Evolutionary conservation across 2,888 invertebrate genomes (phyloP).

Genomic region (Lasioglossum zephyrum): DNA sequence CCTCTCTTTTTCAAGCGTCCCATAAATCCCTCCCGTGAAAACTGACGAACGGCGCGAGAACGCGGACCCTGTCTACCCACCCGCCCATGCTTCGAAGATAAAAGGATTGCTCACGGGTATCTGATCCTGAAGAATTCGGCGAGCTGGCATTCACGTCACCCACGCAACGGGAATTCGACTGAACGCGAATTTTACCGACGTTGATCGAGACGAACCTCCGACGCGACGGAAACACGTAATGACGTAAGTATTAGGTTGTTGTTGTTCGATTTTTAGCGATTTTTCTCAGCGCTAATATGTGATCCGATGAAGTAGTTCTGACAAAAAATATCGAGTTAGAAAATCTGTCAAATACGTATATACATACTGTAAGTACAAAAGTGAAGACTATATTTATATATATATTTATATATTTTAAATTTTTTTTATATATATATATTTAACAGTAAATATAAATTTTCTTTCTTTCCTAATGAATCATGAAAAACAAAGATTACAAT

Average conservation of each 20-base stretch:
- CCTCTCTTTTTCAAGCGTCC: background rate
- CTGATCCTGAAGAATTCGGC: constrained; percentile 7
- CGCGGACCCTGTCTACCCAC: background rate
- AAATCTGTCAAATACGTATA: too few relatives aligned
- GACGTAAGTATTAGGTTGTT: background rate
- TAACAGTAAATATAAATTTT: background rate
- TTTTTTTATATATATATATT: too few relatives aligned
- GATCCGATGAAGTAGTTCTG: background rate
- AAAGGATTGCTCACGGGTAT: constrained; percentile 9
- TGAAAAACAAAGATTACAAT: background rate
- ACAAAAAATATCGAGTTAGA: too few relatives aligned
- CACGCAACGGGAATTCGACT: background rate
- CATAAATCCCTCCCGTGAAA: constrained; percentile 11
- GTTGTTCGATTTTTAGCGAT: background rate
- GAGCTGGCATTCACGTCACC: background rate
- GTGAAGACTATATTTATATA: too few relatives aligned
- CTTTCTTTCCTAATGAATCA: background rate
- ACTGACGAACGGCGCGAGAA: constrained; percentile 13
- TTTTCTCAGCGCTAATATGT: background rate
- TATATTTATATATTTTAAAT: too few relatives aligned
- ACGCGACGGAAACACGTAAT: background rate
- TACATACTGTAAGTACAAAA: too few relatives aligned
- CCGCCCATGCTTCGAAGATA: background rate
- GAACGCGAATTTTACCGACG: background rate
- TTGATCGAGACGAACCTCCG: background rate